Evolutionary conservation across 2,888 invertebrate genomes (phyloP).

Genomic region (Papilio protenor): DNA sequence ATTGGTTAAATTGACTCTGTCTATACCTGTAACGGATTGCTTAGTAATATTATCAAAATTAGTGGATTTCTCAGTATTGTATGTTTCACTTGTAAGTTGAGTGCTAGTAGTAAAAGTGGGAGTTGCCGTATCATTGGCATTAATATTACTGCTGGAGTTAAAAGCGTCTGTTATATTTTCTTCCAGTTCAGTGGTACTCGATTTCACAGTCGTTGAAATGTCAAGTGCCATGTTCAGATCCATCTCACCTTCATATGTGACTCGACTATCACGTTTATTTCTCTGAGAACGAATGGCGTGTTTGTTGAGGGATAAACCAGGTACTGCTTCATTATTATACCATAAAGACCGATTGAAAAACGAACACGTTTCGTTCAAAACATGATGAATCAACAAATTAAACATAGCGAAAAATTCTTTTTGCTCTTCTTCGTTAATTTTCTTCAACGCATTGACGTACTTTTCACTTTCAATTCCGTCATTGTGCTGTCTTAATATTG

Average conservation of each 20-base stretch:
- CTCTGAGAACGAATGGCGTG: constrained; percentile 57
- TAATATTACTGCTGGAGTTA: constrained; percentile 11
- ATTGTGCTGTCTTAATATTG: constrained; percentile 71
- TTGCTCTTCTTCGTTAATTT: constrained; percentile 63
- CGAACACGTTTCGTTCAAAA: constrained; percentile 63
- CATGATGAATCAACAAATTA: constrained; percentile 57
- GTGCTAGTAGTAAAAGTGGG: background rate
- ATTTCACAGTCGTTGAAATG: constrained; percentile 2
- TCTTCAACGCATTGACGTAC: constrained; percentile 61
- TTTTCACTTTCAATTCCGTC: constrained; percentile 65
- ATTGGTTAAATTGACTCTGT: constrained; percentile 23
- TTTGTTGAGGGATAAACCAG: constrained; percentile 43
- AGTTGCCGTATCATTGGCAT: background rate
- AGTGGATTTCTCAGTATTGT: constrained; percentile 57
- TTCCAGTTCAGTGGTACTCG: constrained; percentile 39
- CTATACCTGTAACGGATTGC: constrained; percentile 5
- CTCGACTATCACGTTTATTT: constrained; percentile 58
- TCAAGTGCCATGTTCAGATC: background rate
- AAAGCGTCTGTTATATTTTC: constrained; percentile 44
- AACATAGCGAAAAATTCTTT: constrained; percentile 61
- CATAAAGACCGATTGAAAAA: constrained; percentile 59
- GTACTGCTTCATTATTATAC: constrained; percentile 44
- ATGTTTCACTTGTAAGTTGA: constrained; percentile 17
- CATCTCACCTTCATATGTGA: constrained; percentile 19
- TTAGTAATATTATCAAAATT: constrained; percentile 51